Conservation (phyloP, 1,140 invertebrate species). For the Drosophila tani region DNA sequence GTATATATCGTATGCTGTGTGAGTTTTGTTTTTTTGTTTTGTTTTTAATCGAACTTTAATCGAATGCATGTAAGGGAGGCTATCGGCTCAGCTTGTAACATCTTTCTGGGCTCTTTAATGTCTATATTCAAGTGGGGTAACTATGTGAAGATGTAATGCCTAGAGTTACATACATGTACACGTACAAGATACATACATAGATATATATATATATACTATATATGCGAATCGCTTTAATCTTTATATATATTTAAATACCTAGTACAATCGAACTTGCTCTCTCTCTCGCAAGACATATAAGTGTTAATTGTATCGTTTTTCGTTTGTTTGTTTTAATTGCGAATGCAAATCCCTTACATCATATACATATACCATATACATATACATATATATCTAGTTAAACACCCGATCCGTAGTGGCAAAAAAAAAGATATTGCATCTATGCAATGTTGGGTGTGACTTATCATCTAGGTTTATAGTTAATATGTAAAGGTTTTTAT, state of each 20-base stretch:
- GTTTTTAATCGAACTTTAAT: not conserved
- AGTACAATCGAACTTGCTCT: conserved; percentile 39
- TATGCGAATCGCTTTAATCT: conserved; percentile 43
- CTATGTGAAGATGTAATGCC: conserved; percentile 41
- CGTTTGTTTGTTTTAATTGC: conserved; percentile 64
- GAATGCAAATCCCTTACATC: conserved; percentile 60
- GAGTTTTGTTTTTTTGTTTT: not conserved
- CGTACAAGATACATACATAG: conserved; percentile 26
- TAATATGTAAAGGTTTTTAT: conserved; percentile 13
- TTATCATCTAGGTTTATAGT: conserved; percentile 26
- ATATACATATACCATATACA: conserved; percentile 38
- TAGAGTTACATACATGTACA: conserved; percentile 45
- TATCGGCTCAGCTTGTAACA: conserved; percentile 5
- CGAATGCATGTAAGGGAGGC: conserved; percentile 13
- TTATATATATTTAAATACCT: conserved; percentile 41
- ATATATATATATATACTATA: conserved; percentile 14
- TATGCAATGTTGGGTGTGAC: conserved; percentile 22
- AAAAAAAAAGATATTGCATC: conserved; percentile 21
- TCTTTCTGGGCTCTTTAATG: not conserved
- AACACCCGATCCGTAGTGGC: conserved; percentile 7
- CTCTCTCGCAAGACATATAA: conserved; percentile 29
- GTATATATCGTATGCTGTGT: conserved; percentile 4
- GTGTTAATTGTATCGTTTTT: conserved; percentile 51
- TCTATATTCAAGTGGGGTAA: conserved; percentile 20
- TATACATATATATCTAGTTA: conserved; percentile 20